phyloP scores from a whole-genome alignment of 2,888 invertebrate species.

The Atethmia centrago region DNA sequence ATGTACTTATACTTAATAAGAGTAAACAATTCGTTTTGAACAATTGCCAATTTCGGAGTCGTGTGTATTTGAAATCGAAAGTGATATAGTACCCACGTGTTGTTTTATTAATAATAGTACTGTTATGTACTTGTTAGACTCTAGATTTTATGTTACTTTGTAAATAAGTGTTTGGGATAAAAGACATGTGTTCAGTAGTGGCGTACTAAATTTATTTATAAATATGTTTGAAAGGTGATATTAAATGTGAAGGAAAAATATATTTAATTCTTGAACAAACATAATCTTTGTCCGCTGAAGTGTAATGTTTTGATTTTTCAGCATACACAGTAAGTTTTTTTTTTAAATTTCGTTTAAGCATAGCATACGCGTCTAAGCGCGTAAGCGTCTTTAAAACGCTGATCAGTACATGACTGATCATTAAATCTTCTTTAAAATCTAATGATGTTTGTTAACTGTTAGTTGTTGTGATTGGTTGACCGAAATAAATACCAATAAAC shows the following conservation, averaged over 20 bases:
- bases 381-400: too few species aligned
- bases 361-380: background rate
- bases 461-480: too few species aligned
- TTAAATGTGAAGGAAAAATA: background rate
- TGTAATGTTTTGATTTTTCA: background rate
- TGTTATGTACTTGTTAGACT: background rate
- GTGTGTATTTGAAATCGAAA: constrained; percentile 48
- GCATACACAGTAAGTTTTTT: constrained; percentile 4
- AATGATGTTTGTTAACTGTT: too few species aligned
- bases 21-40: constrained; percentile 31
- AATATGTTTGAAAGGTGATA: constrained; percentile 9
- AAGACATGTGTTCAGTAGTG: constrained; percentile 23
- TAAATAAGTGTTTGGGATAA: constrained; percentile 14
- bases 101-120: constrained; percentile 26
- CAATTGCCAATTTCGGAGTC: constrained; percentile 27
- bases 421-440: background rate
- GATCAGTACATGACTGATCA: background rate
- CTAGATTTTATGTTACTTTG: background rate
- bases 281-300: background rate
- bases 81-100: constrained; percentile 53
- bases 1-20: background rate
- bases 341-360: background rate
- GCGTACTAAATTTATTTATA: constrained; percentile 14
- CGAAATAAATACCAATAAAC: background rate
- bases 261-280: background rate